phyloP scores from a whole-genome alignment of 2,797 vertebrate genomes.

The Gymnodraco acuticeps region DNA sequence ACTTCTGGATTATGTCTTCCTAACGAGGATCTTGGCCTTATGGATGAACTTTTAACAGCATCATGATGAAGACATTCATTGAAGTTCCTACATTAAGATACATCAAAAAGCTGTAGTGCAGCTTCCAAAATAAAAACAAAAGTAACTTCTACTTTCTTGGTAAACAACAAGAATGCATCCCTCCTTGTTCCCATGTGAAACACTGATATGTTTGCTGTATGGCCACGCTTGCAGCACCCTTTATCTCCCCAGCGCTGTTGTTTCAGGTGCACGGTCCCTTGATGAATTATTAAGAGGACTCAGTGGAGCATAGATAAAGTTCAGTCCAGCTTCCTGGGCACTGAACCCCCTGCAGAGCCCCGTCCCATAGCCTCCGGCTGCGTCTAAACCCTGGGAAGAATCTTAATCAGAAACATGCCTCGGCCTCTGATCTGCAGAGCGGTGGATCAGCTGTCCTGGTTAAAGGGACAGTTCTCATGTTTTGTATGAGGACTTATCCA shows the following conservation, averaged over 20 bases:
- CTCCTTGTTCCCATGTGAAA: not conserved
- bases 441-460: not conserved
- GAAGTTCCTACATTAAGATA: not conserved
- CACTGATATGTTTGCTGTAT: constrained; percentile 19
- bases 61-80: not conserved
- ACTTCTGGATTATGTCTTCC: constrained; percentile 58
- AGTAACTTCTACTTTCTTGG: not conserved
- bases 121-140: constrained; percentile 1
- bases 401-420: constrained; percentile 49
- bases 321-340: constrained; percentile 47
- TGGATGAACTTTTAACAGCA: constrained; percentile 22
- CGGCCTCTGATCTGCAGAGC: constrained; percentile 18
- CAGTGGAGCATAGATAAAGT: constrained; percentile 54
- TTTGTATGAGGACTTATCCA: too few species aligned
- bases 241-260: constrained; percentile 59
- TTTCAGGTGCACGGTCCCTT: constrained; percentile 72
- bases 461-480: not conserved
- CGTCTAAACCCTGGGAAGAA: constrained; percentile 39
- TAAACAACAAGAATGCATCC: not conserved
- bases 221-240: constrained; percentile 38
- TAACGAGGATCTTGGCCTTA: constrained; percentile 32
- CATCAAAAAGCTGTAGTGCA: not conserved
- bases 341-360: constrained; percentile 35
- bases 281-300: constrained; percentile 83
- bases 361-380: constrained; percentile 30